A percentile compares a stretch with the other conserved stretches of the same genome.
These are phyloP conservation scores for Isaurus tuberculatus DNA, from an alignment of 92 coral and sea anemone genomes.

Conservation along the genomic window DNA sequence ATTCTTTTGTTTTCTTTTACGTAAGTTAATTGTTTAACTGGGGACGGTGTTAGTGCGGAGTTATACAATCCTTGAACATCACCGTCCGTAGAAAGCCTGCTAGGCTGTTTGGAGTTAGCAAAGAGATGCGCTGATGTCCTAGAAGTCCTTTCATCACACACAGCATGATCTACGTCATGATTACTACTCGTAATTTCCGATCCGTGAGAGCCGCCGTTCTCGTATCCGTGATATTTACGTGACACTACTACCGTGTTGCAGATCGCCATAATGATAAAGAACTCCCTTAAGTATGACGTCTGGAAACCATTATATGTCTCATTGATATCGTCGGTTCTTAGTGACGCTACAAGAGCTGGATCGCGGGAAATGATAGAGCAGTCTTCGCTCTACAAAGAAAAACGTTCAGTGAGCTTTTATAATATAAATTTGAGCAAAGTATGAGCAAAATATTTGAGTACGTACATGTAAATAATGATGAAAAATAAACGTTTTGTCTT, in stretches of 20 bases:
- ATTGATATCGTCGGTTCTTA: constrained; percentile 48
- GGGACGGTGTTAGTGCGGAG: constrained; percentile 70
- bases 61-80: constrained; percentile 44
- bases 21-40: constrained; percentile 60
- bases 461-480: too few relatives aligned
- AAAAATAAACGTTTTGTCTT: too few relatives aligned
- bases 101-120: constrained; percentile 1
- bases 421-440: too few relatives aligned
- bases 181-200: constrained; percentile 41
- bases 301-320: constrained; percentile 35
- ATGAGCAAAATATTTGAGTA: too few relatives aligned
- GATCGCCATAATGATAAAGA: constrained; percentile 88
- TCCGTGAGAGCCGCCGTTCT: constrained; percentile 24
- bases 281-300: constrained; percentile 82
- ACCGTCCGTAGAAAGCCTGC: neutral
- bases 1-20: constrained; percentile 47
- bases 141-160: constrained; percentile 11
- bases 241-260: constrained; percentile 98
- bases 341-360: constrained; percentile 70
- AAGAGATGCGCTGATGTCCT: constrained; percentile 7
- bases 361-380: constrained; percentile 68
- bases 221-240: constrained; percentile 25
- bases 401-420: neutral
- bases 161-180: constrained; percentile 31
- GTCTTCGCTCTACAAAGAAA: constrained; percentile 26